phyloP scores from a whole-genome alignment of 1,140 invertebrate genomes.

The silkworm (Bombyx mori) region DNA sequence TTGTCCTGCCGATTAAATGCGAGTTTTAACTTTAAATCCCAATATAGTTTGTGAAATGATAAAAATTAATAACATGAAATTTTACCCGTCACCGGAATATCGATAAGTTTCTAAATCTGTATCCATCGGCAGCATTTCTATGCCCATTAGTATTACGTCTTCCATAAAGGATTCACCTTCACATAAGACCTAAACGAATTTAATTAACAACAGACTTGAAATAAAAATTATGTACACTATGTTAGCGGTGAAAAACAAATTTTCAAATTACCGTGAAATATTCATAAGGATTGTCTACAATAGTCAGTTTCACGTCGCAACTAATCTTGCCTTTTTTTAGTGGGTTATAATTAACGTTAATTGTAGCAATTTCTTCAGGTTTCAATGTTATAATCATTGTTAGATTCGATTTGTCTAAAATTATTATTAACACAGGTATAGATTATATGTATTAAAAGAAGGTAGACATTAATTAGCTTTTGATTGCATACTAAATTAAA shows the following conservation, averaged over 20 bases:
- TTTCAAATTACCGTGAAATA: constrained; percentile 34
- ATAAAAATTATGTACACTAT: too few species aligned
- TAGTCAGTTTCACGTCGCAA: constrained; percentile 47
- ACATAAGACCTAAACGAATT: constrained; percentile 38
- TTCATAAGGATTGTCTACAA: constrained; percentile 55
- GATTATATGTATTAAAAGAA: not conserved
- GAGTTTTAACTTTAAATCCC: not conserved
- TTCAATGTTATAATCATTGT: constrained; percentile 31
- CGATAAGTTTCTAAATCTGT: constrained; percentile 41
- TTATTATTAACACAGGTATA: constrained; percentile 1
- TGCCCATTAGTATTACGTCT: constrained; percentile 49
- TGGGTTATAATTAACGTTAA: constrained; percentile 45
- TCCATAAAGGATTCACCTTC: constrained; percentile 60
- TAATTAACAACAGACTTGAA: not conserved
- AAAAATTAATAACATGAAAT: not conserved
- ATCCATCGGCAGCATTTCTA: constrained; percentile 60
- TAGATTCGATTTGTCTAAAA: constrained; percentile 31
- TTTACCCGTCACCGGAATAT: constrained; percentile 26
- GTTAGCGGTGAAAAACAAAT: too few species aligned
- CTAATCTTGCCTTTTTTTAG: constrained; percentile 38
- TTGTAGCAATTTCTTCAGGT: constrained; percentile 31
- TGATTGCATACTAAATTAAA: not conserved
- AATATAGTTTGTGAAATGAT: too few species aligned
- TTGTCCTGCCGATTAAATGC: constrained; percentile 20
- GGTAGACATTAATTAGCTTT: not conserved